Percentiles rank a stretch among this genome's conserved stretches.
phyloP scores from a whole-genome alignment of 2,797 vertebrate species.

The Leuciscus waleckii region DNA sequence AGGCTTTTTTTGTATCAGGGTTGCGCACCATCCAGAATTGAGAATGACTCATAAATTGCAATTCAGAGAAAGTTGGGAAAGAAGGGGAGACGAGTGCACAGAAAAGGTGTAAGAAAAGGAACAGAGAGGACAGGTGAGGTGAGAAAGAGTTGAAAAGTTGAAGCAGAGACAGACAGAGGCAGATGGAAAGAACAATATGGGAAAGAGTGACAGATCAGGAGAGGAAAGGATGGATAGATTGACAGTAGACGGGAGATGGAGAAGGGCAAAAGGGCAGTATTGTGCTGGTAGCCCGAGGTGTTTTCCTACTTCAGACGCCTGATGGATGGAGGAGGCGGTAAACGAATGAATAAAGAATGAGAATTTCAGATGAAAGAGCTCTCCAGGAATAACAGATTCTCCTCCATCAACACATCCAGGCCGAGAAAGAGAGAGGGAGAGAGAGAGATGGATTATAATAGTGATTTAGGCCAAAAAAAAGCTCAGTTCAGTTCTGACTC shows the following conservation, averaged over 20 bases:
- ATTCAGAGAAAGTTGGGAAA: constrained; percentile 18
- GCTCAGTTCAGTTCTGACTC: constrained; percentile 8
- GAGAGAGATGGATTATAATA: background rate
- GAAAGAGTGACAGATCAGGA: constrained; percentile 55
- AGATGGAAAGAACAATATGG: constrained; percentile 52
- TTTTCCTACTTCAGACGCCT: constrained; percentile 74
- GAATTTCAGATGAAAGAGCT: constrained; percentile 75
- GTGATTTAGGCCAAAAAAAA: background rate
- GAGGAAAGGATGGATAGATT: constrained; percentile 46
- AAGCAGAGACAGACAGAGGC: constrained; percentile 42
- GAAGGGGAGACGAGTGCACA: background rate
- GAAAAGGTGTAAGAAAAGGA: constrained; percentile 45
- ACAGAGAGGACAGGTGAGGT: constrained; percentile 52
- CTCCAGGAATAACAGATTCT: constrained; percentile 68
- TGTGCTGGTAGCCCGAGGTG: constrained; percentile 57
- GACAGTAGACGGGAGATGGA: constrained; percentile 49
- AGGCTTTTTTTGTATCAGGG: background rate
- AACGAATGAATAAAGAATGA: constrained; percentile 82
- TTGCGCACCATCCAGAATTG: background rate
- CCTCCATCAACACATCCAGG: constrained; percentile 42
- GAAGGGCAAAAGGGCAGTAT: constrained; percentile 36
- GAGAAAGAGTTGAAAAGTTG: constrained; percentile 56
- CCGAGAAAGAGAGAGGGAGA: background rate
- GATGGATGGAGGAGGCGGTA: constrained; percentile 74
- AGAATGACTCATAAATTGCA: constrained; percentile 10